These are phyloP conservation scores for Saccostrea cuccullata DNA, from an alignment of 1,140 invertebrate genomes.

Conservation along the genomic window DNA sequence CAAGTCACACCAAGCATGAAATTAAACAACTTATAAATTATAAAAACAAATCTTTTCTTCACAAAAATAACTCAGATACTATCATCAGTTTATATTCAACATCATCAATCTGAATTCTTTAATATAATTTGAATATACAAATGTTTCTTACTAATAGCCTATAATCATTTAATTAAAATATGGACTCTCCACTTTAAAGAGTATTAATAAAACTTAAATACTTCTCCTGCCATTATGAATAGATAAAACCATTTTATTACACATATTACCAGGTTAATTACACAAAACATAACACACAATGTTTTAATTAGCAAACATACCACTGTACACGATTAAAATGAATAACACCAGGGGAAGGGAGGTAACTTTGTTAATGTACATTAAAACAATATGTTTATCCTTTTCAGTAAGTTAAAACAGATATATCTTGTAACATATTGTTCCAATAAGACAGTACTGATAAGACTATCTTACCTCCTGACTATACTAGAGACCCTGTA, in stretches of 20 bases:
- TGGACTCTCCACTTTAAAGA: too few species aligned
- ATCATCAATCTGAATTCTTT: background rate
- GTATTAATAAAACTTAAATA: too few species aligned
- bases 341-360: conserved; percentile 1
- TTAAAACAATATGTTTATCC: background rate
- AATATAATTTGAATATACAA: background rate
- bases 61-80: background rate
- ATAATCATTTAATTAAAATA: too few species aligned
- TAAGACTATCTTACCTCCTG: background rate
- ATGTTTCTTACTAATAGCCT: background rate
- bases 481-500: conserved; percentile 14
- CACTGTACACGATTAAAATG: background rate
- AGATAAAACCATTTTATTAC: too few species aligned
- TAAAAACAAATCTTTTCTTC: background rate
- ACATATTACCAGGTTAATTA: too few species aligned
- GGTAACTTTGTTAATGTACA: background rate
- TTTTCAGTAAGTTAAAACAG: too few species aligned
- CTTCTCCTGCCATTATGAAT: too few species aligned
- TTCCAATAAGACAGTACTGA: background rate
- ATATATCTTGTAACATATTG: background rate
- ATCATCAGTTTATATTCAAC: background rate
- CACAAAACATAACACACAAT: background rate
- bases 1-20: conserved; percentile 29
- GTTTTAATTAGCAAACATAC: background rate
- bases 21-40: background rate